Evolutionary conservation across 2,888 invertebrate species (phyloP).

Genomic region (Matsumyia berberina): DNA sequence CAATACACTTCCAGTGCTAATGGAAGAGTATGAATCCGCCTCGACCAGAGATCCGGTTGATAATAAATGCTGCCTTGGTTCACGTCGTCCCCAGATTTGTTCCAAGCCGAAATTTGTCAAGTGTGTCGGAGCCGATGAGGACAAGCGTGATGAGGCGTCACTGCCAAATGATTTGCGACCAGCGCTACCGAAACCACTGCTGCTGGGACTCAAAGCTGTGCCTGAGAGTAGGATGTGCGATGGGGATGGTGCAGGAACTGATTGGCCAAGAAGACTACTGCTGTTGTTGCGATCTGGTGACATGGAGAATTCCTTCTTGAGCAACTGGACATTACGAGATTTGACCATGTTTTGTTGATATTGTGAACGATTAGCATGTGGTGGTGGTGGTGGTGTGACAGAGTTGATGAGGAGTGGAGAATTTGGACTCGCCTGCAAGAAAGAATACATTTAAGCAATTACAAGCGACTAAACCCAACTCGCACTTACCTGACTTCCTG

Average conservation of each 20-base stretch:
- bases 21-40: constrained; percentile 92
- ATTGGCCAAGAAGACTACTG: constrained; percentile 86
- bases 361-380: constrained; percentile 82
- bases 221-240: constrained; percentile 84
- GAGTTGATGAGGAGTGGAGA: constrained; percentile 85
- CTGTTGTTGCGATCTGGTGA: constrained; percentile 85
- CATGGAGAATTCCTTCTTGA: constrained; percentile 88
- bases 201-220: constrained; percentile 82
- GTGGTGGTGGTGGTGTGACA: constrained; percentile 84
- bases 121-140: constrained; percentile 95
- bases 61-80: constrained; percentile 93
- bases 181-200: constrained; percentile 82
- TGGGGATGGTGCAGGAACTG: constrained; percentile 87
- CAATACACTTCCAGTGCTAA: constrained; percentile 92
- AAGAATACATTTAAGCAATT: no score
- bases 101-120: constrained; percentile 87
- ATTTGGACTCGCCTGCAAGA: constrained; percentile 84
- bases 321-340: constrained; percentile 82
- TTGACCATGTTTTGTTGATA: constrained; percentile 81
- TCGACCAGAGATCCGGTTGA: constrained; percentile 94
- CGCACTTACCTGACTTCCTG: constrained; percentile 86
- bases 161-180: constrained; percentile 80
- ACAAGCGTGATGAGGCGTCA: constrained; percentile 87
- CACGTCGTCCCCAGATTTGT: constrained; percentile 93
- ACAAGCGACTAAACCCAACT: no score